Percentiles rank a stretch among this genome's conserved stretches.
phyloP scores from a whole-genome alignment of 2,888 invertebrate species.

The Sarcophaga subvicina region DNA sequence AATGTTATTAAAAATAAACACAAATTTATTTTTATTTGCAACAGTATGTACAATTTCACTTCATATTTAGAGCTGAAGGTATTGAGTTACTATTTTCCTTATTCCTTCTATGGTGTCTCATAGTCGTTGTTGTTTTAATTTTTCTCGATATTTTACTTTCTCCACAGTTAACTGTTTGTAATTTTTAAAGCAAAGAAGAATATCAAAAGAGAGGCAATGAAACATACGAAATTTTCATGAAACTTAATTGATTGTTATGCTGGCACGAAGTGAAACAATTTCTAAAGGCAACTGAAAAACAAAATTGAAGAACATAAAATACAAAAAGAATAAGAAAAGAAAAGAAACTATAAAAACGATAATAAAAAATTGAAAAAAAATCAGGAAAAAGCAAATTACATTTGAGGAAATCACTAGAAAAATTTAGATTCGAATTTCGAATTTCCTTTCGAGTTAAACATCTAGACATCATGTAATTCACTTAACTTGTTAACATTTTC shows the following conservation, averaged over 20 bases:
- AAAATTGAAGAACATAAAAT: too few relatives aligned
- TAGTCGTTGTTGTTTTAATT: neutral
- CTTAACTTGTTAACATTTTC: conserved; percentile 27
- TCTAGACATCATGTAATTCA: conserved; percentile 56
- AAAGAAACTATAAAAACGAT: neutral
- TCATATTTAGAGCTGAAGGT: too few relatives aligned
- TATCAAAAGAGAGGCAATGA: conserved; percentile 6
- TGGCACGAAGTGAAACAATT: neutral
- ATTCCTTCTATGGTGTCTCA: too few relatives aligned
- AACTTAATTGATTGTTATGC: conserved; percentile 32
- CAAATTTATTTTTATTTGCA: too few relatives aligned
- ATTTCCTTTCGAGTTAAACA: conserved; percentile 58
- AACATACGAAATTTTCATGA: conserved; percentile 32
- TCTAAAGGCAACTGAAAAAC: too few relatives aligned
- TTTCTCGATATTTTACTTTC: neutral
- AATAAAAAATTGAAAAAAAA: conserved; percentile 12
- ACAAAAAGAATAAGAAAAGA: neutral
- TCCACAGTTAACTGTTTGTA: neutral
- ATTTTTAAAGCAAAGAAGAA: neutral
- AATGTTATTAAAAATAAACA: too few relatives aligned
- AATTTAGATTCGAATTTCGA: conserved; percentile 53
- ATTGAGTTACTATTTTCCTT: too few relatives aligned
- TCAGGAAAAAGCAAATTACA: conserved; percentile 58
- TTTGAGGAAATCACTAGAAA: conserved; percentile 55
- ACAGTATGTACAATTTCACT: too few relatives aligned